Evolutionary conservation across 1,140 invertebrate species (phyloP), one percentile per base, ranked within the genome.

Genomic region (Brachionus calyciflorus): DNA sequence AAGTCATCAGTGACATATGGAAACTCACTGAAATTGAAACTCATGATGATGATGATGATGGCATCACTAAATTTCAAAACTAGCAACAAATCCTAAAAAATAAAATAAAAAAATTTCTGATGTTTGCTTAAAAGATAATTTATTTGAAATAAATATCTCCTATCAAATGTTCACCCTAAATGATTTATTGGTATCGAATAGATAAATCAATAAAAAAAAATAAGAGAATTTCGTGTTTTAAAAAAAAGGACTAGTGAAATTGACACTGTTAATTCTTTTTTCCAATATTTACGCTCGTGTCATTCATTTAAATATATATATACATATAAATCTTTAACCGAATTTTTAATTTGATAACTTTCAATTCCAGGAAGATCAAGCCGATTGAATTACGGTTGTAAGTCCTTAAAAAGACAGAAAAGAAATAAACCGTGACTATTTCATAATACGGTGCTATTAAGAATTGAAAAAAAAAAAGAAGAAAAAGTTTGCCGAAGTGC

Each of bases 101-200:
- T 7, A 3, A 46, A 46, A 7, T 46, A 44, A n/a, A n/a, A n/a
- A n/a, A n/a, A n/a, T n/a, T 44, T 41, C 19, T 37, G 37, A 65
- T 65, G 60, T 65, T 65, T 65, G 37, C 40, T 65, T 24, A 65
- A 65, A 65, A 65, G 60, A 65, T 65, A 65, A 65, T 65, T 65
- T 44, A 65, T 65, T 65, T 65, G 17, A 44, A 65, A 44, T n/a
- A n/a, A n/a, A n/a, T n/a, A n/a, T 46, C n/a, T 46, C n/a, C n/a
- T 41, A 44, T 65, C 60, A 65, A 65, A 65, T 65, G 60, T 65
- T 65, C 41, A 17, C 37, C 30, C 10, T 19, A 37, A 14, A 44
- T 65, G 60, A 65, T 65, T 65, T 65, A 65, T 65, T 26, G 21
- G 10, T 12, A 17, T 26, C 28, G 40, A 40, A n/a, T n/a, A 65